Base-by-base conservation (phyloP, 2,113 vertebrate genomes). In the Setophaga petechia region DNA sequence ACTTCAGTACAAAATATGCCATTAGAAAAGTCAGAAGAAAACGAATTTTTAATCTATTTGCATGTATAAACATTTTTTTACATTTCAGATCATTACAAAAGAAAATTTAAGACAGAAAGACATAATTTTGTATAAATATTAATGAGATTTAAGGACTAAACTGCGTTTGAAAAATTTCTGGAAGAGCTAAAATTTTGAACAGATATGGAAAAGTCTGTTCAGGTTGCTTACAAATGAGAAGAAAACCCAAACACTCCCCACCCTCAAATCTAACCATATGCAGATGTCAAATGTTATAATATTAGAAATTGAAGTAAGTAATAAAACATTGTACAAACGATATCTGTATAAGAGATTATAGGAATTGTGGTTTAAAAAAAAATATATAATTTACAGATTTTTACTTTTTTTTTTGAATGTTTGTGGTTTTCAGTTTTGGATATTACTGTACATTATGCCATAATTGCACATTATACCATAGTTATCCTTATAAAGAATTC, bases 241-340 rank as follows among this genome's bases (percentile, higher is more conserved):
- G 2, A 89, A 82, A 57, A 12, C 6, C 4, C 31, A 11, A 66
- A 25, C 1, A 5, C 1, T 39, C 7, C 2, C 20, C 7, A 6
- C 9, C 10, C 12, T 9, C 16, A 43, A 35, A 65, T 24, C 8
- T n/a, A 59, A 10, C 43, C 4, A 37, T 3, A 78, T 21, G 19
- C 16, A 57, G 15, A 41, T 51, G 17, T 11, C 2, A 68, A 13
- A 30, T 9, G 4, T 46, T 52, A 27, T 7, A 54, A 28, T 39
- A 68, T 20, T 43, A 24, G 20, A 58, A 43, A 67, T 4, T 22
- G 16, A 57, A 63, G 14, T 21, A 80, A 75, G 6, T 22, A 73
- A 73, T 63, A 49, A 68, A 89, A 21, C 43, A 52, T 12, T 31
- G 17, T 25, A 43, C 6, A 68, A 73, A 49, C 0, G 1, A 16